A percentile compares a stretch with the other conserved stretches of the same genome.
Evolutionary conservation across 2,797 vertebrate species (phyloP).

Genomic region (Enteromius unitaeniatus): DNA sequence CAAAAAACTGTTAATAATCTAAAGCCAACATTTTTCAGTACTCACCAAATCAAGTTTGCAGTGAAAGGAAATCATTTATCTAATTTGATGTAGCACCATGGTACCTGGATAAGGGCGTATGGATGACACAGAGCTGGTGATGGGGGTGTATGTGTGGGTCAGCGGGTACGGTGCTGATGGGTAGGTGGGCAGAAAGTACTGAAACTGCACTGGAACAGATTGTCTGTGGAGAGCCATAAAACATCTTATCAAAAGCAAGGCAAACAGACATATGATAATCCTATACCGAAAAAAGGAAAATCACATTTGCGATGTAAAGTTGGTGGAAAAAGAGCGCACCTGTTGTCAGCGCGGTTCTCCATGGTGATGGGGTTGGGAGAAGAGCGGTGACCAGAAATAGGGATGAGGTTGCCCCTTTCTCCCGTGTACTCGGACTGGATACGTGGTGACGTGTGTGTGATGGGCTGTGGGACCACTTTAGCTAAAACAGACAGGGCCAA

Average conservation of each 20-base stretch:
- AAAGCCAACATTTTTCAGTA: not conserved
- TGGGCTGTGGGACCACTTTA: constrained; percentile 98
- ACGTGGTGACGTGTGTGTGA: constrained; percentile 92
- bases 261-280: not conserved
- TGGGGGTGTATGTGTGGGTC: constrained; percentile 95
- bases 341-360: constrained; percentile 94
- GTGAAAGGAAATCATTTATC: not conserved
- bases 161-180: constrained; percentile 90
- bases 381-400: constrained; percentile 90
- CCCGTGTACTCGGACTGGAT: constrained; percentile 93
- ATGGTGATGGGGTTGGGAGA: constrained; percentile 96
- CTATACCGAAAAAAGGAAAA: too few relatives aligned
- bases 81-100: not conserved
- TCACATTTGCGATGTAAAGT: not conserved
- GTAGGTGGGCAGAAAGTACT: constrained; percentile 94
- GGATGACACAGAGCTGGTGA: constrained; percentile 95
- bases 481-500: constrained; percentile 72
- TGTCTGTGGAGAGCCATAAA: constrained; percentile 76
- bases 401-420: constrained; percentile 92
- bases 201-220: constrained; percentile 94
- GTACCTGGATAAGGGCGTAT: constrained; percentile 96
- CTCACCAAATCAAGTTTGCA: not conserved
- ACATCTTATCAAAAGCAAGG: not conserved
- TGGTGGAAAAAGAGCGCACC: constrained; percentile 71
- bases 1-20: not conserved